Conservation (phyloP, 1,140 invertebrate genomes). For the Eupristina koningsbergeri region DNA sequence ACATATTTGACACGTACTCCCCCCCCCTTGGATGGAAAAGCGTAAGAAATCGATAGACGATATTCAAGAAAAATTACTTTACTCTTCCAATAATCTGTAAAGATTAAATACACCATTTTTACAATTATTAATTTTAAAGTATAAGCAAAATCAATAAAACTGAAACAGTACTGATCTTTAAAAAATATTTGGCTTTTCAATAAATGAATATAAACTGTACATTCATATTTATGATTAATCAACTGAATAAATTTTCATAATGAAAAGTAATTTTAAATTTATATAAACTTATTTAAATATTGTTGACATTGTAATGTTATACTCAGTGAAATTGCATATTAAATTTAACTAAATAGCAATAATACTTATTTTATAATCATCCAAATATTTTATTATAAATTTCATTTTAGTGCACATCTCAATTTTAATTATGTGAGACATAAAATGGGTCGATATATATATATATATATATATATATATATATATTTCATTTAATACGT, state of each 20-base stretch:
- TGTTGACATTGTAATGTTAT: not conserved
- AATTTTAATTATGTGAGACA: conserved; percentile 26
- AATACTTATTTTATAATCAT: not conserved
- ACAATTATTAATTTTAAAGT: no score
- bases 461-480: no score
- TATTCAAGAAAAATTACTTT: not conserved
- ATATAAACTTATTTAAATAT: not conserved
- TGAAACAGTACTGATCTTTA: no score
- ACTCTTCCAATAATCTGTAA: not conserved
- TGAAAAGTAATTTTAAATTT: not conserved
- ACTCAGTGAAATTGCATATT: no score
- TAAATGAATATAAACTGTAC: no score
- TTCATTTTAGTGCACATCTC: not conserved
- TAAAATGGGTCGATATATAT: not conserved
- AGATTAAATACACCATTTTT: no score
- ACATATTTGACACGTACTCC: not conserved
- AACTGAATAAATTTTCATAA: no score
- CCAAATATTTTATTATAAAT: not conserved
- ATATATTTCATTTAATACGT: not conserved
- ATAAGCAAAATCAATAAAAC: no score
- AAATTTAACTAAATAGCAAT: not conserved
- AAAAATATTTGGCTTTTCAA: no score
- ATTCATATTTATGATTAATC: no score
- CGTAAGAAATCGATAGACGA: not conserved
- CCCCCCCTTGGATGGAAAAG: not conserved